phyloP scores from a whole-genome alignment of 2,113 vertebrate genomes.

The Cyprinodon variegatus region DNA sequence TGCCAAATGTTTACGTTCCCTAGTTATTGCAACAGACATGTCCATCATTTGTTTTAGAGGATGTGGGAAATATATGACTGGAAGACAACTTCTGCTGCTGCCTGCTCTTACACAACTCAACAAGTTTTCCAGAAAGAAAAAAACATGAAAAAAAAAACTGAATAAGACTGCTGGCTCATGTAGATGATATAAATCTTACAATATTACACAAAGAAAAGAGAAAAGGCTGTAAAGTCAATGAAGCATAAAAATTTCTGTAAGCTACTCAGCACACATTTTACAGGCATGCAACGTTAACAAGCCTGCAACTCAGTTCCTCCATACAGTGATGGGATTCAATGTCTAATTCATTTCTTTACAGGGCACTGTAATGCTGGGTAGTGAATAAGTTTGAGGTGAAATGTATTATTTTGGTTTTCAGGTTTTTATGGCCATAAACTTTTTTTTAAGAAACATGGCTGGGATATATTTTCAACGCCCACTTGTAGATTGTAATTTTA shows the following conservation, averaged over 20 bases:
- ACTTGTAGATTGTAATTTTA: not conserved
- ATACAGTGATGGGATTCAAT: too few relatives aligned
- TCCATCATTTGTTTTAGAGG: not conserved
- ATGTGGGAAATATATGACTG: conserved; percentile 1
- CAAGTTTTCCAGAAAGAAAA: not conserved
- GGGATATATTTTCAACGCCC: not conserved
- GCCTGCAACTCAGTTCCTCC: too few relatives aligned
- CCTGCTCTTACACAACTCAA: not conserved
- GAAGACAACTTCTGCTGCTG: not conserved
- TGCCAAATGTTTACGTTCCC: not conserved
- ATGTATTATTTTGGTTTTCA: too few relatives aligned
- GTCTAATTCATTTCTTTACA: too few relatives aligned
- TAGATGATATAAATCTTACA: not conserved
- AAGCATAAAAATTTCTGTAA: not conserved
- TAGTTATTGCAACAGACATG: not conserved
- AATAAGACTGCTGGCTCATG: not conserved
- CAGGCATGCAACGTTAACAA: too few relatives aligned
- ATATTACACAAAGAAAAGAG: not conserved
- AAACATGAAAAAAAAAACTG: not conserved
- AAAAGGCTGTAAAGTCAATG: not conserved
- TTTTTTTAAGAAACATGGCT: too few relatives aligned
- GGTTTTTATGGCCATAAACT: too few relatives aligned
- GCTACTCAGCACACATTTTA: not conserved
- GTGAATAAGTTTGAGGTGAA: not conserved
- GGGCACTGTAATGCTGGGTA: too few relatives aligned